Evolutionary conservation across 37 sponge, comb jelly and placozoan genomes (phyloP), one percentile per base, ranked within the genome.

Genomic region (Beroe ovata): DNA sequence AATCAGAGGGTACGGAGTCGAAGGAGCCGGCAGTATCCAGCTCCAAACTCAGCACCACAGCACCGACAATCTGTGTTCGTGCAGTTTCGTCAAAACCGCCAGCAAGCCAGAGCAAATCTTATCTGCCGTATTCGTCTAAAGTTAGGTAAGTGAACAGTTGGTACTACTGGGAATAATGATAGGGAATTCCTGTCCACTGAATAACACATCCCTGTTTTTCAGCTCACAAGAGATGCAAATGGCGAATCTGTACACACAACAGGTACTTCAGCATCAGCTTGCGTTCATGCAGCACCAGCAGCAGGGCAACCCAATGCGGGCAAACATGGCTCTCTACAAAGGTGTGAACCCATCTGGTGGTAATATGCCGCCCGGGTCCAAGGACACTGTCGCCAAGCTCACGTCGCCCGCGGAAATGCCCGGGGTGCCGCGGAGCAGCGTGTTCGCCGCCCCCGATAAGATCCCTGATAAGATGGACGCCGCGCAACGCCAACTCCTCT

Each of bases 151-250:
- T 47, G 11, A n/a, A n/a, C n/a, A n/a, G n/a, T n/a, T n/a, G n/a
- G n/a, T n/a, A n/a, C n/a, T n/a, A n/a, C n/a, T n/a, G n/a, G n/a
- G n/a, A n/a, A n/a, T n/a, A n/a, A n/a, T n/a, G n/a, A n/a, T n/a
- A n/a, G n/a, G n/a, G n/a, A n/a, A n/a, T n/a, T n/a, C n/a, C n/a
- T n/a, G n/a, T n/a, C n/a, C n/a, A n/a, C n/a, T n/a, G n/a, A n/a
- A n/a, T n/a, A 19, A 58, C 59, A 58, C 18, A 19, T 58, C 59
- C 20, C 29, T 28, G 23, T 6, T n/a, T 16, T 16, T 66, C 69
- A 66, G 69, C 16, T 66, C 69, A 19, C 69, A 66, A 66, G 84
- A 77, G 25, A 42, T 77, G 54, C 84, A 77, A 54, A 77, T 77
- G 84, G 38, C 84, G 2, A 77, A 77, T 25, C 54, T 77, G 84